Evolutionary conservation across 2,888 invertebrate genomes (phyloP).

Genomic region (Drosophila meridionalis): DNA sequence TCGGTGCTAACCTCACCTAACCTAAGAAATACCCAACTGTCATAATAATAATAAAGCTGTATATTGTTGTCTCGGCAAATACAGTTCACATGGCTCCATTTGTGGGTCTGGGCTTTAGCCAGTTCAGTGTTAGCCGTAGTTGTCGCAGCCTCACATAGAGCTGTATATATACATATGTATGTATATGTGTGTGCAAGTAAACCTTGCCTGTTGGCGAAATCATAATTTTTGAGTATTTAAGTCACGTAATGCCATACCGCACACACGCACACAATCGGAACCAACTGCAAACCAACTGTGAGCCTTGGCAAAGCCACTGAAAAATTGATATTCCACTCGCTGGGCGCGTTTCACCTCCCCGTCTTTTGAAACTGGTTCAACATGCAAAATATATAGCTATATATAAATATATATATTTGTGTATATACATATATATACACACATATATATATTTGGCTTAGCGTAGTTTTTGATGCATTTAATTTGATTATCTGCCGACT

Average conservation of each 20-base stretch:
- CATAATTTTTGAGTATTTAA: conserved; percentile 77
- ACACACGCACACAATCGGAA: conserved; percentile 38
- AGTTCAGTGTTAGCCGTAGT: conserved; percentile 23
- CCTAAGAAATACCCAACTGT: conserved; percentile 18
- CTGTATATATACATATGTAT: conserved; percentile 3
- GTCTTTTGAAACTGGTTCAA: conserved; percentile 44
- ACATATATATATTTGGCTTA: conserved; percentile 8
- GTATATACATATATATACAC: not conserved
- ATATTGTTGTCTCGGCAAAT: conserved; percentile 33
- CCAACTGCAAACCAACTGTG: conserved; percentile 37
- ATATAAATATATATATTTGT: not conserved
- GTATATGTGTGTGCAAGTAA: conserved; percentile 12
- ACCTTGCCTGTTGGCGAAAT: conserved; percentile 61
- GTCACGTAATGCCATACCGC: conserved; percentile 64
- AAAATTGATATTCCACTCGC: conserved; percentile 56
- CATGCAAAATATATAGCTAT: conserved; percentile 29
- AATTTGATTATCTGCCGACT: conserved; percentile 46
- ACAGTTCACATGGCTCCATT: conserved; percentile 32
- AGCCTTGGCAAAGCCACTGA: conserved; percentile 54
- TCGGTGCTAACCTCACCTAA: conserved; percentile 29
- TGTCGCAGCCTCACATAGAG: conserved; percentile 19
- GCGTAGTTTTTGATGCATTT: conserved; percentile 48
- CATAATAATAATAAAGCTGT: conserved; percentile 27
- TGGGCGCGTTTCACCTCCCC: conserved; percentile 4
- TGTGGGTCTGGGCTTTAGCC: conserved; percentile 9